Evolutionary conservation across 2,113 vertebrate species (phyloP).

Genomic region (Barnardius zonarius): DNA sequence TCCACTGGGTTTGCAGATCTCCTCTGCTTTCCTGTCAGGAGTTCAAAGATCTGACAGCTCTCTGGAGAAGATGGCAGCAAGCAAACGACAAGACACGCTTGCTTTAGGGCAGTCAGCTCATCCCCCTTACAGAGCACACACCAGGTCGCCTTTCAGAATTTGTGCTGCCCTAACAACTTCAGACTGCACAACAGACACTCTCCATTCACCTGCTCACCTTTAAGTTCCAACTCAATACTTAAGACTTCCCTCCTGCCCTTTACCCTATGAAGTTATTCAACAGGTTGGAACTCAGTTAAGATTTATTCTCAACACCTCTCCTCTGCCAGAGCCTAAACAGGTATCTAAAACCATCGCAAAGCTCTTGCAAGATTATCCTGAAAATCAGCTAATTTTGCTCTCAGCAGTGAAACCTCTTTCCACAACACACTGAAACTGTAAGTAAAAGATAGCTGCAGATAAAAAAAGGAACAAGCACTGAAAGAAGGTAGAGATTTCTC

Average conservation of each 20-base stretch:
- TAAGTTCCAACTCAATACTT: neutral
- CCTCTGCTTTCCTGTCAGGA: neutral
- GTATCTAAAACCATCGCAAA: neutral
- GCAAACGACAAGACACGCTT: neutral
- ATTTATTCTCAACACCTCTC: neutral
- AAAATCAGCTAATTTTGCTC: neutral
- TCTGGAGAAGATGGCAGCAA: neutral
- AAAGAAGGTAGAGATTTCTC: neutral
- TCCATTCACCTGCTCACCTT: neutral
- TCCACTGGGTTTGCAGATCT: neutral
- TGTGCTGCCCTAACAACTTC: neutral
- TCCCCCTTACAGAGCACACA: neutral
- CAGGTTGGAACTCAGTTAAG: neutral
- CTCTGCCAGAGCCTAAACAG: neutral
- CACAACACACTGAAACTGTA: neutral
- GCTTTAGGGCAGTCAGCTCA: neutral
- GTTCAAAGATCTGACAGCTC: neutral
- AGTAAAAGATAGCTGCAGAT: neutral
- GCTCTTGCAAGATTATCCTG: neutral
- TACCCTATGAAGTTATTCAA: neutral
- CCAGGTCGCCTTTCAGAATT: neutral
- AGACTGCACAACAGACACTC: neutral
- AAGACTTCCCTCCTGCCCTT: neutral
- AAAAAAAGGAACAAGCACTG: neutral
- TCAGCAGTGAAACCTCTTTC: neutral